A percentile compares a stretch with the other conserved stretches of the same genome.
Evolutionary conservation across 2,113 vertebrate genomes (phyloP).

Genomic region (Clarias gariepinus): DNA sequence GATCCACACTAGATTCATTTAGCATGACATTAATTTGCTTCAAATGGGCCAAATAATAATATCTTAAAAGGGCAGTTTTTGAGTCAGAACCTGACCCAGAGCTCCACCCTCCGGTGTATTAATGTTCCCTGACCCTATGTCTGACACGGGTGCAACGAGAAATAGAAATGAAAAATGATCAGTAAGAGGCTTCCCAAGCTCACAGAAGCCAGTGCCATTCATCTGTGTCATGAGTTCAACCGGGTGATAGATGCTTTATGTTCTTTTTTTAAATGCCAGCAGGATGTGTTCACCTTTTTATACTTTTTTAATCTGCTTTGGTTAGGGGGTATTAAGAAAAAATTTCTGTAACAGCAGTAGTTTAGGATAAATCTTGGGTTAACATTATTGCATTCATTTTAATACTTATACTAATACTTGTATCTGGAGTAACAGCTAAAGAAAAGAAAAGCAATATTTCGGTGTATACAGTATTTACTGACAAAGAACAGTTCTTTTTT

Average conservation of each 20-base stretch:
- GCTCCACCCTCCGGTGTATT: not conserved
- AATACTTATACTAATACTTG: not conserved
- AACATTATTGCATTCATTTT: not conserved
- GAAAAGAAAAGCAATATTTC: not conserved
- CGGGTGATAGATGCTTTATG: not conserved
- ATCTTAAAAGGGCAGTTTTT: not conserved
- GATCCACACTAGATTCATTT: not conserved
- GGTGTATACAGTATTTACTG: too few species aligned
- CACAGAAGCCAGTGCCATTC: slow-evolving; percentile 27
- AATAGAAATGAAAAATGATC: slow-evolving; percentile 35
- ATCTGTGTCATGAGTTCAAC: slow-evolving; percentile 38
- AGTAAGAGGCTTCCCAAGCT: slow-evolving; percentile 19
- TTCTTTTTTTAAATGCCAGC: slow-evolving; percentile 8
- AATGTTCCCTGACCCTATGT: not conserved
- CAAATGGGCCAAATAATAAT: not conserved
- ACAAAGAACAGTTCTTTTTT: too few species aligned
- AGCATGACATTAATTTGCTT: not conserved
- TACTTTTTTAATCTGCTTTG: not conserved
- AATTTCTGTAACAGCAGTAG: not conserved
- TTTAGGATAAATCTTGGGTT: not conserved
- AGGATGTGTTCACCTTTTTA: not conserved
- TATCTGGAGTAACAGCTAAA: not conserved
- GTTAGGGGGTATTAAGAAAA: too few species aligned
- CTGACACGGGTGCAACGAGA: slow-evolving; percentile 22
- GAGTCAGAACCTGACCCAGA: not conserved